These are phyloP conservation scores for Ceyx erithaca DNA, from an alignment of 2,797 vertebrate genomes.

Conservation along the genomic window DNA sequence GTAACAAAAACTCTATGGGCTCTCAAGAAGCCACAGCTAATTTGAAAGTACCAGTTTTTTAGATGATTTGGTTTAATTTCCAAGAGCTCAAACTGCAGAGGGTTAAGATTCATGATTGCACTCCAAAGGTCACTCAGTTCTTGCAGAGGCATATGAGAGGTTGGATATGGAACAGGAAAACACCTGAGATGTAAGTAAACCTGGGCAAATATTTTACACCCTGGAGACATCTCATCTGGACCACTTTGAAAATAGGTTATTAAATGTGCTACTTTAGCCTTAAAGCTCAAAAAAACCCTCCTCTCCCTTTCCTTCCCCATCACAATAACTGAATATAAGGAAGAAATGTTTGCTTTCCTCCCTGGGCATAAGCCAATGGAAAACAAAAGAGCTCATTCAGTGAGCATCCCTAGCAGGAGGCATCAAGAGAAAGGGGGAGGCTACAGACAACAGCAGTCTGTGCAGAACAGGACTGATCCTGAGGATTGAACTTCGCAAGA, in stretches of 20 bases:
- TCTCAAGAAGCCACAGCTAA: not conserved
- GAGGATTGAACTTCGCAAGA: not conserved
- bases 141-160: not conserved
- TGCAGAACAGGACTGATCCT: not conserved
- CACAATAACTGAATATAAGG: not conserved
- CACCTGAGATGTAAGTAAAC: not conserved
- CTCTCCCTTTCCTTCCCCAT: not conserved
- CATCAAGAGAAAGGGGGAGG: not conserved
- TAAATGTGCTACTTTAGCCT: not conserved
- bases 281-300: not conserved
- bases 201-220: not conserved
- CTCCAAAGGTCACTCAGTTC: not conserved
- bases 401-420: not conserved
- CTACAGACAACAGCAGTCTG: not conserved
- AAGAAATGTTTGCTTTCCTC: not conserved
- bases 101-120: not conserved
- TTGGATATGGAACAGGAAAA: not conserved
- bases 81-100: not conserved
- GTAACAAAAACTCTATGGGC: not conserved
- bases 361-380: not conserved
- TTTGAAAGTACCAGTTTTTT: not conserved
- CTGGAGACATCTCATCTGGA: not conserved
- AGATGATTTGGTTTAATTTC: not conserved
- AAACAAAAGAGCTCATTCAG: constrained; percentile 23
- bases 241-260: not conserved